These are phyloP conservation scores for Myopa tessellatipennis DNA, from an alignment of 2,888 invertebrate species.

Conservation along the genomic window DNA sequence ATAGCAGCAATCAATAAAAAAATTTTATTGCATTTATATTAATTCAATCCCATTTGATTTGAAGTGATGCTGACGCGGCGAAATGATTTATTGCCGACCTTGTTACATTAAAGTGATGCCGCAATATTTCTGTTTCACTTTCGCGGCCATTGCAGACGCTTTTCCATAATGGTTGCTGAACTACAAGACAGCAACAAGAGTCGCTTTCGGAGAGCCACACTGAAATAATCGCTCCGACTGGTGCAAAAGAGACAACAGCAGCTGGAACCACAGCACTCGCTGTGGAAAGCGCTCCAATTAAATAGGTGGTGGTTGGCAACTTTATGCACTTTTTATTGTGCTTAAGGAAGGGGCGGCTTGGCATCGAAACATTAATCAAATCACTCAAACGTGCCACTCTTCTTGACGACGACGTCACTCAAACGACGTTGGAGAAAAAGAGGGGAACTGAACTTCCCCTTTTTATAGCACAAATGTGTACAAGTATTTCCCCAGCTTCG, in stretches of 20 bases:
- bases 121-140: slow-evolving; percentile 68
- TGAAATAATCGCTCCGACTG: not conserved
- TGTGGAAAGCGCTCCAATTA: slow-evolving; percentile 45
- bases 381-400: slow-evolving; percentile 21
- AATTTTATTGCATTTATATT: not conserved
- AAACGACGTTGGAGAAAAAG: not conserved
- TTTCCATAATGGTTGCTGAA: slow-evolving; percentile 58
- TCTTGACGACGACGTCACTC: slow-evolving; percentile 16
- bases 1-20: not conserved
- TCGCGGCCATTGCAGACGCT: slow-evolving; percentile 57
- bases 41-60: slow-evolving; percentile 7
- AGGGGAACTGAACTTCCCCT: slow-evolving; percentile 17
- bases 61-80: slow-evolving; percentile 17
- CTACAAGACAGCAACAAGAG: slow-evolving; percentile 46
- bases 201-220: slow-evolving; percentile 36
- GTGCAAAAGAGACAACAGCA: slow-evolving; percentile 36
- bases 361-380: slow-evolving; percentile 23
- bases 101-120: slow-evolving; percentile 67
- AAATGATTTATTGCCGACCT: slow-evolving; percentile 68
- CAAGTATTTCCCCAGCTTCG: not conserved
- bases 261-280: not conserved
- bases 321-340: not conserved
- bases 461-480: slow-evolving; percentile 26
- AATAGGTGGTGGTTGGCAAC: slow-evolving; percentile 38
- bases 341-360: not conserved